phyloP scores from a whole-genome alignment of 2,113 vertebrate species.

The Fregata magnificens region DNA sequence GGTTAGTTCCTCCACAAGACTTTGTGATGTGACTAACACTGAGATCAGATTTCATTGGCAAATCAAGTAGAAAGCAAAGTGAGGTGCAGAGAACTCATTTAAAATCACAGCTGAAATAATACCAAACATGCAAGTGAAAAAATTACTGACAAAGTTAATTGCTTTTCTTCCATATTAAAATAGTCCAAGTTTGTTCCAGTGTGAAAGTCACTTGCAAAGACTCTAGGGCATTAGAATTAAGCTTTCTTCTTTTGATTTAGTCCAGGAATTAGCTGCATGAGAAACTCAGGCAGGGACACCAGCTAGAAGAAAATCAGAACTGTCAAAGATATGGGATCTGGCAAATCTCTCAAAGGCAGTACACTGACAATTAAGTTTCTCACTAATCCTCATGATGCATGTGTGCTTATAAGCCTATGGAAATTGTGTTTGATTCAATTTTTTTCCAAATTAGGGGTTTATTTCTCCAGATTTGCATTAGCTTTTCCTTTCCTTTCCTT shows the following conservation, averaged over 20 bases:
- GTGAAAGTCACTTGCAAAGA: background rate
- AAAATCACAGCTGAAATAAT: conserved; percentile 45
- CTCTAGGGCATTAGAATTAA: conserved; percentile 11
- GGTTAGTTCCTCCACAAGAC: background rate
- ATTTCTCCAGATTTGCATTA: background rate
- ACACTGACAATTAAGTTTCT: background rate
- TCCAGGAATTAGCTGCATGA: conserved; percentile 22
- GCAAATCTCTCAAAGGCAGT: conserved; percentile 1
- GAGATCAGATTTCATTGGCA: conserved; percentile 13
- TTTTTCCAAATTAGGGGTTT: background rate
- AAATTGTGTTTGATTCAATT: background rate
- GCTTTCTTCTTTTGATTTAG: conserved; percentile 46
- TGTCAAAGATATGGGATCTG: background rate
- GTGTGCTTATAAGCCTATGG: background rate
- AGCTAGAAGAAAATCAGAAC: conserved; percentile 17
- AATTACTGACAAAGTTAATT: conserved; percentile 30
- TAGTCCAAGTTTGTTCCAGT: conserved; percentile 2
- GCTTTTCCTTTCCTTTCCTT: background rate
- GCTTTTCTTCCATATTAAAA: conserved; percentile 21
- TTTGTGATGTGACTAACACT: background rate
- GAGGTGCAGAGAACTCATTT: background rate
- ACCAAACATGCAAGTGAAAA: conserved; percentile 11
- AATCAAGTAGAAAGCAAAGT: background rate
- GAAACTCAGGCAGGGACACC: background rate
- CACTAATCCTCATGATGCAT: background rate